Evolutionary conservation across 2,888 invertebrate genomes (phyloP).

Genomic region (Mimumesa dahlbomi): DNA sequence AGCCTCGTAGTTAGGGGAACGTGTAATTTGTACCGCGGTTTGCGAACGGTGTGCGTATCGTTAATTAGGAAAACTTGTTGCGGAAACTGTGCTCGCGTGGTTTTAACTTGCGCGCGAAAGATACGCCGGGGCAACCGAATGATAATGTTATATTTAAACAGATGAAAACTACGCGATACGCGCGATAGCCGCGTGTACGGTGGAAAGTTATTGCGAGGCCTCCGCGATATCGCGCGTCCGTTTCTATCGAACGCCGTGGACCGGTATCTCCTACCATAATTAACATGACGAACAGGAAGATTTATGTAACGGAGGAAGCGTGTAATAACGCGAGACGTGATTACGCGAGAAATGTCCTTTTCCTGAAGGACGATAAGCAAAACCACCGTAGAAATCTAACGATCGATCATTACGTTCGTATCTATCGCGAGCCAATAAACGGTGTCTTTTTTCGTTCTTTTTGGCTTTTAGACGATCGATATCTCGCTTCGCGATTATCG

Average conservation of each 20-base stretch:
- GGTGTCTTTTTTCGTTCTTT: too few relatives aligned
- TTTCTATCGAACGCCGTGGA: conserved; percentile 1
- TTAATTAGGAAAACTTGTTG: too few relatives aligned
- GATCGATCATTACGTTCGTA: conserved; percentile 35
- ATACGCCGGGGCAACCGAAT: neutral
- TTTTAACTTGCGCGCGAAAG: too few relatives aligned
- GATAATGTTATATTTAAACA: neutral
- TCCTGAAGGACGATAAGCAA: conserved; percentile 11
- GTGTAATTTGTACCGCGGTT: too few relatives aligned
- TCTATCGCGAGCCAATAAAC: too few relatives aligned
- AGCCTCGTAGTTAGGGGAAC: too few relatives aligned
- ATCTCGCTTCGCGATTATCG: too few relatives aligned
- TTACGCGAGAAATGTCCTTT: conserved; percentile 38
- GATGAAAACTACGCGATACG: conserved; percentile 1
- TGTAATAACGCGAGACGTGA: conserved; percentile 33
- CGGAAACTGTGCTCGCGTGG: too few relatives aligned
- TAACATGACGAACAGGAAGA: conserved; percentile 35
- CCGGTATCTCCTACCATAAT: conserved; percentile 19
- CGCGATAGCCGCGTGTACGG: neutral
- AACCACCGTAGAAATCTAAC: too few relatives aligned
- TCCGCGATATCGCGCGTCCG: conserved; percentile 13
- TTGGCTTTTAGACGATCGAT: too few relatives aligned
- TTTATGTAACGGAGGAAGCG: conserved; percentile 37
- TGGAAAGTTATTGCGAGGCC: conserved; percentile 17
- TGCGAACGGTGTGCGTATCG: too few relatives aligned